Evolutionary conservation across 2,888 invertebrate genomes (phyloP).

Genomic region (Girardia tigrina): DNA sequence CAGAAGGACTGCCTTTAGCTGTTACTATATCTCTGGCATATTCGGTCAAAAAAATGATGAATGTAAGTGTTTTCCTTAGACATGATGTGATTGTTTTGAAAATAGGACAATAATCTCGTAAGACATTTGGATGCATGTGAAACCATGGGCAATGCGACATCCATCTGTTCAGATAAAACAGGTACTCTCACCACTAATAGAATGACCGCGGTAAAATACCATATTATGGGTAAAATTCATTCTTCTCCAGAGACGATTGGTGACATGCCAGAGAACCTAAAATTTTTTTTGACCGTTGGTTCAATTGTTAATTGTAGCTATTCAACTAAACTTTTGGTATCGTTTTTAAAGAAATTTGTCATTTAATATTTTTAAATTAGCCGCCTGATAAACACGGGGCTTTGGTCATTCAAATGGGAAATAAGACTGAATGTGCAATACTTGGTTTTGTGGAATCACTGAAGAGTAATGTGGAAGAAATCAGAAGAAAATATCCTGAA

Average conservation of each 20-base stretch:
- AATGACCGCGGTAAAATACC: slow-evolving; percentile 95
- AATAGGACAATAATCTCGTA: slow-evolving; percentile 98
- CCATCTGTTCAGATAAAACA: slow-evolving; percentile 58
- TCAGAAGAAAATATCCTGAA: slow-evolving; percentile 77
- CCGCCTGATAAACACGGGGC: neutral
- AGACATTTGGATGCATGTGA: slow-evolving; percentile 58
- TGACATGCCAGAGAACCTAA: neutral
- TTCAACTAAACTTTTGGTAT: neutral
- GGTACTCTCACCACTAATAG: slow-evolving; percentile 83
- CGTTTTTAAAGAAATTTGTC: neutral
- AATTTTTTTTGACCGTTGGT: neutral
- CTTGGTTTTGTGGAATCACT: slow-evolving; percentile 68
- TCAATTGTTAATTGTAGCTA: neutral
- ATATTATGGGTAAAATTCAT: slow-evolving; percentile 62
- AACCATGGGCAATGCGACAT: slow-evolving; percentile 89
- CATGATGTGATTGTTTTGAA: neutral
- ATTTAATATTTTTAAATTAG: neutral
- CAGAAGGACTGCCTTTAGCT: slow-evolving; percentile 91
- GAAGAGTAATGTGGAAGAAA: slow-evolving; percentile 68
- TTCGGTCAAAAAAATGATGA: slow-evolving; percentile 65
- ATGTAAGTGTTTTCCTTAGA: slow-evolving; percentile 95
- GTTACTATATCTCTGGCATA: slow-evolving; percentile 95
- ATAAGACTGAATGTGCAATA: slow-evolving; percentile 95
- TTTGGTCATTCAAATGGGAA: slow-evolving; percentile 73
- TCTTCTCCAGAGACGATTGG: neutral